Conservation (phyloP, 2,797 vertebrate species). For the Tolypeutes matacus region DNA sequence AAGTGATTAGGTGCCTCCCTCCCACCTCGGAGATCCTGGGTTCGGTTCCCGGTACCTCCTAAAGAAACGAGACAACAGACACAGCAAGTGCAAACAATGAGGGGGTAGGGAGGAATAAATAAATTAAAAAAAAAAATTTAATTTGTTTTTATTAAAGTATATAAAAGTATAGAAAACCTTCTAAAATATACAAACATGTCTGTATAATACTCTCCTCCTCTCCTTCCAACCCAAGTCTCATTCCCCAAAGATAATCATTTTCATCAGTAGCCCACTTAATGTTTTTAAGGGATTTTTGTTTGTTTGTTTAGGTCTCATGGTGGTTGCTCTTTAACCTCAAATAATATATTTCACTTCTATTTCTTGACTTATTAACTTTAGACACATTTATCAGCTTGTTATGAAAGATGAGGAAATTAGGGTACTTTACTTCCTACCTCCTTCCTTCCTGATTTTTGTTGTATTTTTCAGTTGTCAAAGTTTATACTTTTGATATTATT, state of each 20-base stretch:
- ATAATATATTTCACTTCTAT: neutral
- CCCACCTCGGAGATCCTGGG: no score
- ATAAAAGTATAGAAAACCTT: conserved; percentile 36
- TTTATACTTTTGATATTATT: neutral
- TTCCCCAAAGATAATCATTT: neutral
- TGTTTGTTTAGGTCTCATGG: neutral
- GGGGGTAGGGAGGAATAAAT: no score
- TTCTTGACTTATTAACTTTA: conserved; percentile 37
- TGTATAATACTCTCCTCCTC: neutral
- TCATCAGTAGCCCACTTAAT: neutral
- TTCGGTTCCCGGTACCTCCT: no score
- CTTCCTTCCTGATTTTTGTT: neutral
- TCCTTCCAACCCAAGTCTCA: neutral
- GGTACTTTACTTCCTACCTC: neutral
- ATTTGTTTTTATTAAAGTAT: conserved; percentile 34
- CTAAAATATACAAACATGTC: conserved; percentile 5
- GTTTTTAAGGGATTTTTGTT: conserved; percentile 38
- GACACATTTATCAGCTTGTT: neutral
- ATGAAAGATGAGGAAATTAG: conserved; percentile 48
- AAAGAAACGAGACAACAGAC: no score
- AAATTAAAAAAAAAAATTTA: neutral
- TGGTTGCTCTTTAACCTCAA: conserved; percentile 28
- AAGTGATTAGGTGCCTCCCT: no score
- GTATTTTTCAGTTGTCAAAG: neutral
- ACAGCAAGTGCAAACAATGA: no score